These are phyloP conservation scores for Garra rufa DNA, from an alignment of 2,113 vertebrate species.

Conservation along the genomic window DNA sequence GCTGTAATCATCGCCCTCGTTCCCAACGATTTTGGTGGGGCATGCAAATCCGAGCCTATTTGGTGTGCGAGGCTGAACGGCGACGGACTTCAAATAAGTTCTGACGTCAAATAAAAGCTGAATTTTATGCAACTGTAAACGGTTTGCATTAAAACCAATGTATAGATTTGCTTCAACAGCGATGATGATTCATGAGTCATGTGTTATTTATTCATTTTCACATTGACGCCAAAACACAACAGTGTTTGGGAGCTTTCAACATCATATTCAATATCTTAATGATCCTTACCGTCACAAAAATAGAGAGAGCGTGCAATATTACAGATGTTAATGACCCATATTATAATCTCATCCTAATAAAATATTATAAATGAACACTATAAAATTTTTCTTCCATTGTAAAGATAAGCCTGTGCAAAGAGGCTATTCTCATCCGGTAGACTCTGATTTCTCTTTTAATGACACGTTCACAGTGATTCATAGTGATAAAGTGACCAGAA, in stretches of 20 bases:
- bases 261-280: not conserved
- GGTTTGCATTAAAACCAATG: not conserved
- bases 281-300: not conserved
- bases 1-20: constrained; percentile 40
- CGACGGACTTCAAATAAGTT: not conserved
- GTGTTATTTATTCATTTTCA: not conserved
- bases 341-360: constrained; percentile 22
- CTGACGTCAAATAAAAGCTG: not conserved
- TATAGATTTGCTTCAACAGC: not conserved
- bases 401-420: not conserved
- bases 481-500: not conserved
- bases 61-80: not conserved
- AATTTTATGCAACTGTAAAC: not conserved
- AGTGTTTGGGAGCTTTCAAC: not conserved
- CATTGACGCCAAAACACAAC: not conserved
- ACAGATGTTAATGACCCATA: constrained; percentile 21
- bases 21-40: constrained; percentile 31
- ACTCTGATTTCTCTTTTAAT: not conserved
- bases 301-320: not conserved
- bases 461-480: not conserved
- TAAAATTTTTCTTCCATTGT: constrained; percentile 6
- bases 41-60: constrained; percentile 44
- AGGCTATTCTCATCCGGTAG: not conserved
- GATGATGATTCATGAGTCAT: not conserved
- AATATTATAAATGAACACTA: constrained; percentile 7